Percentiles rank a stretch among this genome's conserved stretches.
These are phyloP conservation scores for Coregonus ussuriensis DNA, from an alignment of 2,797 vertebrate genomes.

Conservation along the genomic window DNA sequence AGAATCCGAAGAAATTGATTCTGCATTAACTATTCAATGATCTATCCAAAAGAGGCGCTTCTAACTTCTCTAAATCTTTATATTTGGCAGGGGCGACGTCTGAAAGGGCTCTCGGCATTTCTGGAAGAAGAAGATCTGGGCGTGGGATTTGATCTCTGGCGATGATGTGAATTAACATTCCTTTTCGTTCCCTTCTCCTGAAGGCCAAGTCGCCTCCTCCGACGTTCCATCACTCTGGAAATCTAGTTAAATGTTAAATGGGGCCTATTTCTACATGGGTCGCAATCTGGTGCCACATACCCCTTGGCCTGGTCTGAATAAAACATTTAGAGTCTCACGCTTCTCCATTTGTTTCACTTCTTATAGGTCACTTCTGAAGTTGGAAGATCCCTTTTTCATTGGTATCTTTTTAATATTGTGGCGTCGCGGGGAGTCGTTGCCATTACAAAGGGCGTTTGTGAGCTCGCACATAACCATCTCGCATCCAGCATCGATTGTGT, in stretches of 20 bases:
- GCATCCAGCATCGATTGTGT: neutral
- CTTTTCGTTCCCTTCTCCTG: constrained; percentile 56
- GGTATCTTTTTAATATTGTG: neutral
- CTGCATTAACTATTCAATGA: no score
- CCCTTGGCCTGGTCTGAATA: constrained; percentile 7
- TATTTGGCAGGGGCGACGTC: constrained; percentile 39
- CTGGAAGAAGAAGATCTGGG: neutral
- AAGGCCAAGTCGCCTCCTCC: constrained; percentile 56
- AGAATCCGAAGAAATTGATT: constrained; percentile 5
- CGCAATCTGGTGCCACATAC: constrained; percentile 25
- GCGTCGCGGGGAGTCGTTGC: neutral
- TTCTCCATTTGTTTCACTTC: neutral
- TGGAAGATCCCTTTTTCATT: no score
- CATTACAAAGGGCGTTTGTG: neutral
- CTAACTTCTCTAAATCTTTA: neutral
- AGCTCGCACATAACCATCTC: neutral
- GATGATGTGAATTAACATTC: neutral
- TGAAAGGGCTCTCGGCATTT: constrained; percentile 46
- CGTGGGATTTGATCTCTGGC: constrained; percentile 2
- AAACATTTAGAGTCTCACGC: neutral
- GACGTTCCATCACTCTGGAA: constrained; percentile 67
- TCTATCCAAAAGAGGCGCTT: neutral
- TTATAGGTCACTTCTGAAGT: neutral
- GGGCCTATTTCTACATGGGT: constrained; percentile 68
- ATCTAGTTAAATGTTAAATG: constrained; percentile 71